phyloP scores from a whole-genome alignment of 2,888 invertebrate species.

The Venustoraphidia nigricollis region DNA sequence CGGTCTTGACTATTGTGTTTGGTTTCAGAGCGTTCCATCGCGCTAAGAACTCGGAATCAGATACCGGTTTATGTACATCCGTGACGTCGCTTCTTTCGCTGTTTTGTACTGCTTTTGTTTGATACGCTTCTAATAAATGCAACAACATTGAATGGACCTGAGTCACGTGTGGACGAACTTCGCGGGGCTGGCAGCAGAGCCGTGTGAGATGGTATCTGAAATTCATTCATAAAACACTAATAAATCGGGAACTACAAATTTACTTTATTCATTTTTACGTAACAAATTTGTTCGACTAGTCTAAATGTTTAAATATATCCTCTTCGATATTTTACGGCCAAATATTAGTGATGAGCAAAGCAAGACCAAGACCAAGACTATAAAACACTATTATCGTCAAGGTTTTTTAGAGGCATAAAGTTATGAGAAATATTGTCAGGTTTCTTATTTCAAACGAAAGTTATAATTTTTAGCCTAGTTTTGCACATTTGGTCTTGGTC shows the following conservation, averaged over 20 bases:
- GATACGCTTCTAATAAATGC: slow-evolving; percentile 26
- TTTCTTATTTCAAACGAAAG: no score
- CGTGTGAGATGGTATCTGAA: slow-evolving; percentile 55
- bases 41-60: slow-evolving; percentile 47
- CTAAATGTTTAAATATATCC: no score
- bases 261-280: not conserved
- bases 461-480: no score
- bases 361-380: no score
- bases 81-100: slow-evolving; percentile 13
- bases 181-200: slow-evolving; percentile 44
- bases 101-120: slow-evolving; percentile 14
- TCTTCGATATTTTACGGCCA: no score
- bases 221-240: no score
- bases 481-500: no score
- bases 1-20: slow-evolving; percentile 41
- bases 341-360: no score
- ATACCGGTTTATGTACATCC: slow-evolving; percentile 10
- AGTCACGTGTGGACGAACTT: slow-evolving; percentile 30
- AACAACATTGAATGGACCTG: slow-evolving; percentile 35
- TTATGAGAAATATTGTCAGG: no score
- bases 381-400: no score
- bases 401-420: no score
- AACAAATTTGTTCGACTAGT: slow-evolving; percentile 1
- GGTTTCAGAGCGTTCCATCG: slow-evolving; percentile 59
- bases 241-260: not conserved